phyloP scores from a whole-genome alignment of 2,113 vertebrate genomes.

The Prinia subflava region DNA sequence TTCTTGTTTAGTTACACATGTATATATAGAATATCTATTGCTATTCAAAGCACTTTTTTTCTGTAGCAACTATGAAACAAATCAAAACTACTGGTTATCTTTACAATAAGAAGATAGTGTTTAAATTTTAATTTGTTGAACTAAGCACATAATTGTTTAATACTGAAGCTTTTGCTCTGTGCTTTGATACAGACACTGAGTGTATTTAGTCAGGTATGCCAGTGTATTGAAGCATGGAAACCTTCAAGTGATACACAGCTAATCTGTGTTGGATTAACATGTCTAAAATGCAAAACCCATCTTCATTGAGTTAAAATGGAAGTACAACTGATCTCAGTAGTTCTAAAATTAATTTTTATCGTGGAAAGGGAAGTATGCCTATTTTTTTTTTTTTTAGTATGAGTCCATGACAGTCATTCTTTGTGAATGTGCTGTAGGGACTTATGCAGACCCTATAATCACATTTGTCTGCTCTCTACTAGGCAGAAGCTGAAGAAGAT shows the following conservation, averaged over 20 bases:
- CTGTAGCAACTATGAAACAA: neutral
- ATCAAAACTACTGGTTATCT: neutral
- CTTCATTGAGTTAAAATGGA: neutral
- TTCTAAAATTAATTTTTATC: neutral
- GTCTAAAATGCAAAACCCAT: neutral
- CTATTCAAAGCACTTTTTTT: neutral
- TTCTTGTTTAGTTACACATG: neutral
- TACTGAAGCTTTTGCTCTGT: neutral
- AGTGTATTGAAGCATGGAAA: neutral
- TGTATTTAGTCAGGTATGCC: neutral
- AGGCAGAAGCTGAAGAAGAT: conserved; percentile 91
- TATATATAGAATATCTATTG: neutral
- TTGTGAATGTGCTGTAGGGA: neutral
- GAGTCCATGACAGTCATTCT: neutral
- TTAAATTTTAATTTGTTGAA: neutral
- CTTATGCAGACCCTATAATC: neutral
- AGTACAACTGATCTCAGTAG: neutral
- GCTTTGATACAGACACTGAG: neutral
- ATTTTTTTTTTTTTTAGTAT: neutral
- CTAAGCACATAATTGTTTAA: neutral
- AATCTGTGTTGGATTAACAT: neutral
- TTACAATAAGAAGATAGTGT: neutral
- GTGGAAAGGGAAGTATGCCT: neutral
- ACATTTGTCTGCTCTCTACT: neutral
- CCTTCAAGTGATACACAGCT: neutral